phyloP scores from a whole-genome alignment of 2,888 invertebrate species.

The Drosophila phalerata region DNA sequence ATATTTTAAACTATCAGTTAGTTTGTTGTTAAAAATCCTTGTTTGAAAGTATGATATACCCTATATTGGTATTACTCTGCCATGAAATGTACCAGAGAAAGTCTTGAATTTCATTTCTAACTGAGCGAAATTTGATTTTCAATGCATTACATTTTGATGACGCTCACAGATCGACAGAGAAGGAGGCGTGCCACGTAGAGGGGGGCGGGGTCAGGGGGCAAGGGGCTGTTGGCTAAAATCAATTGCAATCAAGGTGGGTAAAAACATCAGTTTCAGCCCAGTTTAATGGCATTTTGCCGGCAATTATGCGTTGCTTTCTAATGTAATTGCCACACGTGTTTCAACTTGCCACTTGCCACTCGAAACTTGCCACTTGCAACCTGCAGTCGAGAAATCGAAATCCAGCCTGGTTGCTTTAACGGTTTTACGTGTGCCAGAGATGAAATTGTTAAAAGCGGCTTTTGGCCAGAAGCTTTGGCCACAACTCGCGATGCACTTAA shows the following conservation, averaged over 20 bases:
- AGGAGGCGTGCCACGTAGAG: not conserved
- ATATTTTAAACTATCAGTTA: too few species aligned
- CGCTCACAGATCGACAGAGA: conserved; percentile 5
- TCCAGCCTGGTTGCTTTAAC: conserved; percentile 35
- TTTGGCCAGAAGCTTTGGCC: not conserved
- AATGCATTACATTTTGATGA: conserved; percentile 59
- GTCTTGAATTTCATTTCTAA: conserved; percentile 32
- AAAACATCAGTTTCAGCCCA: conserved; percentile 6
- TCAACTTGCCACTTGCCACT: conserved; percentile 20
- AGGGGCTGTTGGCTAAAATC: conserved; percentile 22
- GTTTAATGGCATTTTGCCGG: conserved; percentile 18
- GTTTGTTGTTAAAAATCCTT: too few species aligned
- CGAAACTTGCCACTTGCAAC: not conserved
- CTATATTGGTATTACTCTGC: not conserved
- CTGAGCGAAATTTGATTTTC: conserved; percentile 54
- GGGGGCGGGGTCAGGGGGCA: not conserved
- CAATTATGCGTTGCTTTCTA: conserved; percentile 37
- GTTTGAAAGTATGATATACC: not conserved
- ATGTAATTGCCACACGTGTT: conserved; percentile 41
- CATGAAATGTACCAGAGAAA: conserved; percentile 11
- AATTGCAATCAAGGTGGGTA: conserved; percentile 9
- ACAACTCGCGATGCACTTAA: conserved; percentile 14
- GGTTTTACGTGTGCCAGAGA: conserved; percentile 57
- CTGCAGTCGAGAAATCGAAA: not conserved
- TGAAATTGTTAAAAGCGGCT: conserved; percentile 50